These are phyloP conservation scores for Propithecus deckenii DNA, from an alignment of 2,797 vertebrate species.

Conservation along the genomic window DNA sequence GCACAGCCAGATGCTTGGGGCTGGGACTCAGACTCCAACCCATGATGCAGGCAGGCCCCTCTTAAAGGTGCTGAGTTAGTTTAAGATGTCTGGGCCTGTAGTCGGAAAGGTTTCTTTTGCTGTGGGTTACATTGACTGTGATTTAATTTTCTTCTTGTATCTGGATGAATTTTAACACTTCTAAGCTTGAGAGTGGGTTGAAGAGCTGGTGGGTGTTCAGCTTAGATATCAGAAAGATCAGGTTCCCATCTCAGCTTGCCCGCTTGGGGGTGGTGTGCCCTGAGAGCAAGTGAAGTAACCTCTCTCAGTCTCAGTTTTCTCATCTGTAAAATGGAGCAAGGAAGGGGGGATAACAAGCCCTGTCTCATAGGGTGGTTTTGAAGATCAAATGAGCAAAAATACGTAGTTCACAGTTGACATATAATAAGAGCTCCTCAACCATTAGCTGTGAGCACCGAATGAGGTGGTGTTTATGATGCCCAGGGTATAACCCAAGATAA, in stretches of 20 bases:
- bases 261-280: neutral
- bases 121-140: neutral
- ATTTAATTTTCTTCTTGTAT: neutral
- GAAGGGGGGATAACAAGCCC: no score
- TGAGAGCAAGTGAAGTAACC: neutral
- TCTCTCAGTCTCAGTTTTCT: neutral
- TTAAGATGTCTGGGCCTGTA: neutral
- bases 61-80: neutral
- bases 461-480: neutral
- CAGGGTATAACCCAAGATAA: neutral
- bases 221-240: neutral
- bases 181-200: neutral
- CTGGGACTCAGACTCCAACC: neutral
- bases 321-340: neutral
- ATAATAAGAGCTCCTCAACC: neutral
- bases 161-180: neutral
- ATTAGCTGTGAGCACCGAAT: neutral
- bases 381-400: neutral
- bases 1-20: neutral
- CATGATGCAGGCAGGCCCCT: neutral
- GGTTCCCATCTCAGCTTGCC: neutral
- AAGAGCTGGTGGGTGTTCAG: neutral
- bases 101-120: neutral
- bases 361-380: neutral
- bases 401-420: fast-evolving